Base-by-base conservation (phyloP, 2,888 invertebrate genomes). In the Platycheirus rosarum region DNA sequence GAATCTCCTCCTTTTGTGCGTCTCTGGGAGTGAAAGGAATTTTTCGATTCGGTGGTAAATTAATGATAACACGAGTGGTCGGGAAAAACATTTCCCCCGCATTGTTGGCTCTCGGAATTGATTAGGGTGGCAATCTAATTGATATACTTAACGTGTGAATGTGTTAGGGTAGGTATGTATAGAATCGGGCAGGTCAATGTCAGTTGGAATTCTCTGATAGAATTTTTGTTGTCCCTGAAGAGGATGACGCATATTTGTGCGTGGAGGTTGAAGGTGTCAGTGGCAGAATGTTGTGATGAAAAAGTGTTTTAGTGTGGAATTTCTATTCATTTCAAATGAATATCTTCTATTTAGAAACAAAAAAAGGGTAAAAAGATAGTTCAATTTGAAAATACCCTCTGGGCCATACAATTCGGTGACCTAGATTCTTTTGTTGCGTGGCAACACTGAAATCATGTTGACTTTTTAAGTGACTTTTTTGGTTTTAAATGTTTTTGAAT, bases 81-180 rank as follows among this genome's bases (percentile, higher is more conserved):
- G 16, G 29, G 65, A 70, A 48, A 4, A 42, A 8, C 37, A 26
- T 57, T 49, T 29, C 26, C 18, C 42, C 11, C 9, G 40, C 11
- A 1, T 20, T 20, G n/a, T 13, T 18, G 6, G 13, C 44, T 57
- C 51, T 49, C 11, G 42, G 37, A 49, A 66, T 66, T 78, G 71
- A 66, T 71, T 46, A 44, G 66, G 51, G 66, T 78, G 60, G 53
- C 62, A 63, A 78, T 48, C 53, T 73, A 32, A 62, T 75, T 69
- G 75, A 75, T 75, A 71, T 49, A 29, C 18, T 23, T 26, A 42
- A 7, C 42, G 11, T 37, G n/a, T n/a, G n/a, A n/a, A n/a, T n/a
- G n/a, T n/a, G n/a, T n/a, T n/a, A n/a, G n/a, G n/a, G n/a, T n/a
- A n/a, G n/a, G n/a, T n/a, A n/a, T 18, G 7, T 35, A 18, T 5